Evolutionary conservation across 2,888 invertebrate species (phyloP), one percentile per base, ranked within the genome.

Genomic region (Hirtodrosophila alboralis): DNA sequence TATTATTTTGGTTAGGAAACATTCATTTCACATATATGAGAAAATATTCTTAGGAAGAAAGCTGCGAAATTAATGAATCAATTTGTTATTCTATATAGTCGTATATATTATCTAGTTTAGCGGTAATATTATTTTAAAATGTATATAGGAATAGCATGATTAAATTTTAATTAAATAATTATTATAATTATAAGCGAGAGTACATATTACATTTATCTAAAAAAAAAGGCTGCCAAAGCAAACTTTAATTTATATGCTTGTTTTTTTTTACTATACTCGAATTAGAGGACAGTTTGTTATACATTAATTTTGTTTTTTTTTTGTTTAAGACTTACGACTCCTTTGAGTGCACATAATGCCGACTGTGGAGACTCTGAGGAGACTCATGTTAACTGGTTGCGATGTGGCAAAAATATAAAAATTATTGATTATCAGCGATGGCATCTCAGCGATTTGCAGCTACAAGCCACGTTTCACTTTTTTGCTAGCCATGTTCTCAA

Each of bases 371-470:
- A 43, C 23, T 18, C 7, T 18, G 34, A 14, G 9, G 10, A 8
- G 9, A 13, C 6, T 6, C 27, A 13, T 10, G 36, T 23, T 34
- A 14, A 36, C 26, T 21, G 44, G 28, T 26, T 27, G 53, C 44
- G 62, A 68, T 85, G 85, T 69, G 81, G 80, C 60, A 75, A 57
- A 86, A 84, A 81, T 84, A 84, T 83, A 81, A 85, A 74, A 86
- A 84, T 79, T 86, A 85, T 85, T 86, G 85, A 84, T 84, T 81
- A 84, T 84, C 74, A 78, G 65, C 75, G 70, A 69, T 78, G 86
- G 75, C 75, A 85, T 86, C 76, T 74, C 57, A 65, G 47, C 83
- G 79, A 78, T 85, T 83, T 78, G 86, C 84, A 59, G 64, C 76
- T 51, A 80, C 69, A 79, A 75, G 73, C 73, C 60, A 66, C 67